Evolutionary conservation across 2,113 vertebrate genomes (phyloP), one percentile per base, ranked within the genome.

Genomic region (Zosterops hypoxanthus): DNA sequence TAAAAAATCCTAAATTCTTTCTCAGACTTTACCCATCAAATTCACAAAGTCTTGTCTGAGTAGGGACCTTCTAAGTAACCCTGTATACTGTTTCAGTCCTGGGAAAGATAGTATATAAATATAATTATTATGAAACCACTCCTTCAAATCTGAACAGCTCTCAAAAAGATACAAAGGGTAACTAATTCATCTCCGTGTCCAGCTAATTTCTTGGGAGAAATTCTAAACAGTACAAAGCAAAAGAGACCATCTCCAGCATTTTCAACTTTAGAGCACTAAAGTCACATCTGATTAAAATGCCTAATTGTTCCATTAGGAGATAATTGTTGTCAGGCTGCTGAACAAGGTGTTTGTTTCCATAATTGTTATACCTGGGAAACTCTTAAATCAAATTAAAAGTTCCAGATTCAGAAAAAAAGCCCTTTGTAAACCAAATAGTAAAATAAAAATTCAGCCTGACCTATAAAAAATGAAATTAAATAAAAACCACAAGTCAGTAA

Each of bases 401-500:
- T 85, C 91, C 88, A 92, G 53, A 78, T 71, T 91, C 76, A 97
- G 91, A 97, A 98, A 78, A 90, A 93, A 97, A 98, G 93, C 53
- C 49, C 87, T 97, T 97, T 97, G 97, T 97, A 91, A 96, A 95
- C 86, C 94, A 94, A 97, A 96, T 5, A 88, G 90, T 91, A 93
- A 97, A 95, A 93, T 95, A 95, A 96, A 97, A 96, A 86, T 96
- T 97, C 95, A 97, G 90, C 83, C 88, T 92, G 72, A 95, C 91
- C 95, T 96, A 96, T 97, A 94, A 96, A 98, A 98, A 97, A 96
- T 97, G 86, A 97, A 96, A 88, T 97, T 17, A 97, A 98, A 97
- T 94, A 92, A 95, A 96, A 96, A 86, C 14, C 95, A 96, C 84
- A 88, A 97, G 91, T 93, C 94, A 75, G 88, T 98, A 97, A 98